Conservation (phyloP, 2,888 invertebrate species). For the Ennomos erosarius region DNA sequence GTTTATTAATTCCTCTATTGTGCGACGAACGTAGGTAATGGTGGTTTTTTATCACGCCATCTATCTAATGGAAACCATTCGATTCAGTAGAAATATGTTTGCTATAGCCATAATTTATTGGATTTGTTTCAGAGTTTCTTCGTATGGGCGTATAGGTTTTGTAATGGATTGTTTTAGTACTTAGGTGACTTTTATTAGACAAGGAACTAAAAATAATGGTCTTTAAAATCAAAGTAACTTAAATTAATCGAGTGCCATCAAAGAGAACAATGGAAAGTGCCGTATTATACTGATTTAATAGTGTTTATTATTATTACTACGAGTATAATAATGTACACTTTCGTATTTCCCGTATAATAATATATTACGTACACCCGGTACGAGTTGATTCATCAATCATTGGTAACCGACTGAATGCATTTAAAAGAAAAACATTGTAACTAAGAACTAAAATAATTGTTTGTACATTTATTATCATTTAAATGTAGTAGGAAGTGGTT, state of each 20-base stretch:
- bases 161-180: no score
- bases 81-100: slow-evolving; percentile 9
- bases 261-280: no score
- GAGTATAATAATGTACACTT: not conserved
- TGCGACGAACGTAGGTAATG: slow-evolving; percentile 32
- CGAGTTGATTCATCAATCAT: slow-evolving; percentile 24
- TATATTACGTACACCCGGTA: no score
- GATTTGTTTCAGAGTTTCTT: slow-evolving; percentile 3
- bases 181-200: no score
- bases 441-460: slow-evolving; percentile 10
- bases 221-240: no score
- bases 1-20: slow-evolving; percentile 37
- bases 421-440: slow-evolving; percentile 15
- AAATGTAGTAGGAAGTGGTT: slow-evolving; percentile 11
- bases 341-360: slow-evolving; percentile 9
- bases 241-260: no score
- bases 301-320: no score
- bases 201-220: not conserved
- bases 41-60: slow-evolving; percentile 37
- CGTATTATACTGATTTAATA: no score
- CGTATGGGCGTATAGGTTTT: no score
- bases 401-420: slow-evolving; percentile 9
- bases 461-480: slow-evolving; percentile 1
- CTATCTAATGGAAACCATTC: slow-evolving; percentile 32
- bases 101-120: not conserved